Percentiles rank a stretch among this genome's conserved stretches.
These are phyloP conservation scores for Temnopleurus reevesii DNA, from an alignment of 53 echinoderm and acorn worm species.

Conservation along the genomic window DNA sequence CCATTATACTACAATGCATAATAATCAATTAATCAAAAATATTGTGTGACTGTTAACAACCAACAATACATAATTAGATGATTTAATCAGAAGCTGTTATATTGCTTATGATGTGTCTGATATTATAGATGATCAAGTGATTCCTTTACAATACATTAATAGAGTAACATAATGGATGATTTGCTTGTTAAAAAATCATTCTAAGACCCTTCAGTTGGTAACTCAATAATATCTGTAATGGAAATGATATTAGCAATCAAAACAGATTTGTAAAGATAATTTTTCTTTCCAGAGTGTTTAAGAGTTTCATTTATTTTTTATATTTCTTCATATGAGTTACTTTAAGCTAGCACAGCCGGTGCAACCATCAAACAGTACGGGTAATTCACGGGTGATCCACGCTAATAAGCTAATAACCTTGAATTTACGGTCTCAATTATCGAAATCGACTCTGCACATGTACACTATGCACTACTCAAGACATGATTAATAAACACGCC, in stretches of 20 bases:
- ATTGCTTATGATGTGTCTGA: too few relatives aligned
- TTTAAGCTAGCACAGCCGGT: conserved; percentile 17
- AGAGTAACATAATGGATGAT: too few relatives aligned
- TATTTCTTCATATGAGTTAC: not conserved
- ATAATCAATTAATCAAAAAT: too few relatives aligned
- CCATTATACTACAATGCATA: too few relatives aligned
- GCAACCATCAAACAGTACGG: not conserved
- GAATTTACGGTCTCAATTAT: conserved; percentile 8
- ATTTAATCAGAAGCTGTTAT: too few relatives aligned
- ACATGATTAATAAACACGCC: not conserved
- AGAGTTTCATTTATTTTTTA: too few relatives aligned
- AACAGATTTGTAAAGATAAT: not conserved
- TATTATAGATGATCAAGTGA: too few relatives aligned
- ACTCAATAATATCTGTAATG: not conserved
- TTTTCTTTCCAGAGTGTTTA: not conserved
- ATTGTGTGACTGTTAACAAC: too few relatives aligned
- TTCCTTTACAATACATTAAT: too few relatives aligned
- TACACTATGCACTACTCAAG: not conserved
- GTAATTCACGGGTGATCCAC: not conserved
- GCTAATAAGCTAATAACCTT: conserved; percentile 25
- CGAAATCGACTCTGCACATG: conserved; percentile 26
- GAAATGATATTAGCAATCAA: not conserved
- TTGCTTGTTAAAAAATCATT: too few relatives aligned
- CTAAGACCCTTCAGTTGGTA: too few relatives aligned
- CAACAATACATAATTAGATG: too few relatives aligned